These are phyloP conservation scores for Anaspis maculata DNA, from an alignment of 2,888 invertebrate genomes.

Conservation along the genomic window DNA sequence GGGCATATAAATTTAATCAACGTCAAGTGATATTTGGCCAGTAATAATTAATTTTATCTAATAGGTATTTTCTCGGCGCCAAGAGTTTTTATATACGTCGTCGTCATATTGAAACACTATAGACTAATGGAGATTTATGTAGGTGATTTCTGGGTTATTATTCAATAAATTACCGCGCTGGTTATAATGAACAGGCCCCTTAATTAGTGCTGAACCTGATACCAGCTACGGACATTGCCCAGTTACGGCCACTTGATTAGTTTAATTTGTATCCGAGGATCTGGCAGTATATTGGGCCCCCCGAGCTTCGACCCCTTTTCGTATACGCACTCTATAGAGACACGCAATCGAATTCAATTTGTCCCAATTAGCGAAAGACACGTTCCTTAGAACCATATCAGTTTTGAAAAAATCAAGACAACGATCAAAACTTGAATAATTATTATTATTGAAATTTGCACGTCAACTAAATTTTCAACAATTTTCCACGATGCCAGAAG, in stretches of 20 bases:
- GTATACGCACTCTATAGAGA: constrained; percentile 6
- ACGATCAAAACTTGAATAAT: too few relatives aligned
- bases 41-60: constrained; percentile 30
- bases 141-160: constrained; percentile 42
- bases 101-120: constrained; percentile 34
- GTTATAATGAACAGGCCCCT: constrained; percentile 39
- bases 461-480: too few relatives aligned
- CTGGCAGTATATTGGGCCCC: constrained; percentile 19
- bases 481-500: too few relatives aligned
- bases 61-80: constrained; percentile 36
- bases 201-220: constrained; percentile 40
- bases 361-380: constrained; percentile 15
- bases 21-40: constrained; percentile 15
- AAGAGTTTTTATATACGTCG: constrained; percentile 29
- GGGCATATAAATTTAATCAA: constrained; percentile 19
- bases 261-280: constrained; percentile 38
- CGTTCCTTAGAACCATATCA: too few relatives aligned
- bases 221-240: constrained; percentile 34
- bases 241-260: constrained; percentile 40
- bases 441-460: too few relatives aligned
- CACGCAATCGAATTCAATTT: constrained; percentile 14
- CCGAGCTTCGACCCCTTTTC: constrained; percentile 5
- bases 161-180: constrained; percentile 41
- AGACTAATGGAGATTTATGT: constrained; percentile 42
- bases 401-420: too few relatives aligned